A percentile compares a stretch with the other conserved stretches of the same genome.
Evolutionary conservation across 2,113 vertebrate species (phyloP).

Genomic region (Phaethon lepturus): DNA sequence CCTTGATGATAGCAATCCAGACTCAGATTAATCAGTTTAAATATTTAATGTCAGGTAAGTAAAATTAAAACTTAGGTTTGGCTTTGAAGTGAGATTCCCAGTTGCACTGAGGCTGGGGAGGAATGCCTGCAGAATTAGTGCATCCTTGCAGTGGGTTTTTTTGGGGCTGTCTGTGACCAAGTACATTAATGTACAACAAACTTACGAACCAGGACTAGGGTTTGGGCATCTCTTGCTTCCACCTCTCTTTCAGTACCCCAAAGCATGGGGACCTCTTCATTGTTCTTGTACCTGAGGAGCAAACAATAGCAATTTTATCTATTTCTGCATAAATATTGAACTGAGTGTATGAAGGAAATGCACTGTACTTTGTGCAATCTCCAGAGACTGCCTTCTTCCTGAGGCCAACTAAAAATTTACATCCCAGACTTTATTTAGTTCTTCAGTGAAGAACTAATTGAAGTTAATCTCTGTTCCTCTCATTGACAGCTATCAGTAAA

Average conservation of each 20-base stretch:
- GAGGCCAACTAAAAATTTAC: neutral
- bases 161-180: rapidly evolving
- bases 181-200: neutral
- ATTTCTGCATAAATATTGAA: neutral
- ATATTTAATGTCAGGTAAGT: neutral
- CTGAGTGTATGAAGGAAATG: neutral
- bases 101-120: neutral
- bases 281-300: neutral
- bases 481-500: neutral
- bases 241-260: neutral
- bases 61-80: neutral
- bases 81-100: neutral
- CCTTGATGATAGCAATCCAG: neutral
- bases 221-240: neutral
- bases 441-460: neutral
- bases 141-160: neutral
- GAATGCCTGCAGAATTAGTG: neutral
- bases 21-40: neutral
- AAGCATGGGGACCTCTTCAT: neutral
- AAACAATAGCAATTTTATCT: neutral
- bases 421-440: neutral
- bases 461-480: neutral
- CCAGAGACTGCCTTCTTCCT: neutral
- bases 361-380: neutral
- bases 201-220: neutral